phyloP scores from a whole-genome alignment of 1,140 invertebrate species.

The Danaus melanippus region DNA sequence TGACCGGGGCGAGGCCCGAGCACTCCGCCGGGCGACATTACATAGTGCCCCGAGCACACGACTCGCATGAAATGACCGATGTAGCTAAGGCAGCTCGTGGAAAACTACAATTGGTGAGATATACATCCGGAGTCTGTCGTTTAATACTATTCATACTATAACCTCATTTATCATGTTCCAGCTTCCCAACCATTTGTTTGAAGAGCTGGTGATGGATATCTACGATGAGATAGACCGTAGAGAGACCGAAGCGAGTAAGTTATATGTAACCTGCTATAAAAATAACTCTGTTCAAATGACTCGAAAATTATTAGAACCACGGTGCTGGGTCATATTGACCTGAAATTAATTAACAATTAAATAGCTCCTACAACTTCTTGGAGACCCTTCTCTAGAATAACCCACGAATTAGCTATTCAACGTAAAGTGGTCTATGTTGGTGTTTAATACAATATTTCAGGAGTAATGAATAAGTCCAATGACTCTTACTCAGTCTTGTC shows the following conservation, averaged over 20 bases:
- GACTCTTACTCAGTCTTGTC: no score
- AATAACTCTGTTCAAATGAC: neutral
- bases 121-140: neutral
- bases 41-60: constrained; percentile 84
- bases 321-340: no score
- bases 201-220: constrained; percentile 96
- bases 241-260: constrained; percentile 91
- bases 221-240: constrained; percentile 97
- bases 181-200: constrained; percentile 93
- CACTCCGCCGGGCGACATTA: constrained; percentile 90
- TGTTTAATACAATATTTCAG: no score
- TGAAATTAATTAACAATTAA: no score
- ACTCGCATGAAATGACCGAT: constrained; percentile 76
- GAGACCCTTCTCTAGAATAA: no score
- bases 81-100: constrained; percentile 80
- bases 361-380: no score
- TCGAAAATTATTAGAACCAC: neutral
- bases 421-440: no score
- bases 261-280: neutral
- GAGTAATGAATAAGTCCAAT: no score
- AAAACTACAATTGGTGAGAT: constrained; percentile 84
- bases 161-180: constrained; percentile 51
- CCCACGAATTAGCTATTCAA: no score
- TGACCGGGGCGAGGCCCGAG: constrained; percentile 89
- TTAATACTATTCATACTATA: no score